phyloP scores from a whole-genome alignment of 1,140 invertebrate species.

The Drosophila bocqueti region DNA sequence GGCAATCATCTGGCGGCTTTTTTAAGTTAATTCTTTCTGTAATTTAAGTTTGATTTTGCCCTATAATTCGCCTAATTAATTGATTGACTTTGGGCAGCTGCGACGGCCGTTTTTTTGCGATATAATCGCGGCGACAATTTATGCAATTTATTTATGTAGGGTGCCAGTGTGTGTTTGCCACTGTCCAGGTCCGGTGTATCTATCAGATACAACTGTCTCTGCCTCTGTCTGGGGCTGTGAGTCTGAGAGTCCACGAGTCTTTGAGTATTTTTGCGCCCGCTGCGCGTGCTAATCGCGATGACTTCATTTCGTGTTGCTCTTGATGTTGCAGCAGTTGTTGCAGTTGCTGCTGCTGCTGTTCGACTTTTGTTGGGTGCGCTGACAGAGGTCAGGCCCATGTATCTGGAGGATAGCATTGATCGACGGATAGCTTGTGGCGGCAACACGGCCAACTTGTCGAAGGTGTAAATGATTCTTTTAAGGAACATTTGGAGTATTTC shows the following conservation, averaged over 20 bases:
- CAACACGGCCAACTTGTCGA: conserved; percentile 42
- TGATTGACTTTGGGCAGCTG: conserved; percentile 45
- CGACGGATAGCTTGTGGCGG: conserved; percentile 25
- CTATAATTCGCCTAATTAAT: conserved; percentile 46
- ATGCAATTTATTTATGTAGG: conserved; percentile 53
- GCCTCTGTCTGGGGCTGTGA: conserved; percentile 12
- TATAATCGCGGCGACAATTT: conserved; percentile 45
- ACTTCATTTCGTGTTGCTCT: conserved; percentile 66
- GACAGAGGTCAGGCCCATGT: conserved; percentile 63
- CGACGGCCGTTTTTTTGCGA: neutral
- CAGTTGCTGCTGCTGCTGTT: conserved; percentile 10
- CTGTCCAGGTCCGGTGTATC: conserved; percentile 35
- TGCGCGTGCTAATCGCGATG: conserved; percentile 71
- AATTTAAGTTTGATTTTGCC: conserved; percentile 27
- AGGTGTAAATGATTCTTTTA: conserved; percentile 54
- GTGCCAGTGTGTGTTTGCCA: conserved; percentile 38
- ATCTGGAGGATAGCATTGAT: conserved; percentile 55
- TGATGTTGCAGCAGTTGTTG: conserved; percentile 32
- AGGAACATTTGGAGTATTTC: conserved; percentile 16
- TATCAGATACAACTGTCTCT: conserved; percentile 49
- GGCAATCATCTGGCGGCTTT: conserved; percentile 31
- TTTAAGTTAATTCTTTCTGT: conserved; percentile 20
- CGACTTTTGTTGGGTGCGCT: conserved; percentile 16
- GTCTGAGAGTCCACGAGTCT: neutral
- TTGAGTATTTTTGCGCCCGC: conserved; percentile 11